phyloP scores from a whole-genome alignment of 2,888 invertebrate genomes.

The Archips xylosteana region DNA sequence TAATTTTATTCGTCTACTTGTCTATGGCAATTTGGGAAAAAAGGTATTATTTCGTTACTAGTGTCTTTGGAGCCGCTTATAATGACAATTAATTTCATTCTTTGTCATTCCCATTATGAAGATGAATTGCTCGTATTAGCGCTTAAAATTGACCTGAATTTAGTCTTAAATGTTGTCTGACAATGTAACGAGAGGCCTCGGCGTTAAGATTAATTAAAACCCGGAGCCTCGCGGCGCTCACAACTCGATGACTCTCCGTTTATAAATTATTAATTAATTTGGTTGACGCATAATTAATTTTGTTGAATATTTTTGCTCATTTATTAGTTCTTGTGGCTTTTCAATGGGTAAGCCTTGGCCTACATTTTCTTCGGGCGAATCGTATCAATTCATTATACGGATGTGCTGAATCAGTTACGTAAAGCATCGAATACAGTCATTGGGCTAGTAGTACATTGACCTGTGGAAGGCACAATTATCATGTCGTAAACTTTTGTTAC shows the following conservation, averaged over 20 bases:
- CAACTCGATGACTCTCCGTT: conserved; percentile 44
- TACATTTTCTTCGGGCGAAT: conserved; percentile 16
- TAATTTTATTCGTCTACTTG: too few species aligned
- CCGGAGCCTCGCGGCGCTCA: conserved; percentile 30
- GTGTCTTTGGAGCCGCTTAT: background rate
- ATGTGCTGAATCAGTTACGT: background rate
- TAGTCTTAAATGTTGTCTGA: conserved; percentile 34
- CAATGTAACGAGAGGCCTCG: conserved; percentile 39
- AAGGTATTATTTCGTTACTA: too few species aligned
- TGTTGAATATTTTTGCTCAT: conserved; percentile 33
- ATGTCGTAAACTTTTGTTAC: too few species aligned
- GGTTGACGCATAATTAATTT: conserved; percentile 36
- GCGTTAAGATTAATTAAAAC: conserved; percentile 40
- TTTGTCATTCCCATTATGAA: conserved; percentile 15
- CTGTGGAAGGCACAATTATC: too few species aligned
- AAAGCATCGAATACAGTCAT: background rate
- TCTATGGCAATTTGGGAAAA: too few species aligned
- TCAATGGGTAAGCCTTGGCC: conserved; percentile 14
- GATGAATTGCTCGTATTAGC: conserved; percentile 23
- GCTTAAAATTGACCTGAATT: conserved; percentile 36
- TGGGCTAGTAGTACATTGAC: too few species aligned
- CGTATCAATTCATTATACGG: background rate
- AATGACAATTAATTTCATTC: conserved; percentile 1
- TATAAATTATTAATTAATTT: conserved; percentile 46
- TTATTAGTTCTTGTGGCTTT: conserved; percentile 31